Evolutionary conservation across 2,113 vertebrate genomes (phyloP), one percentile per base, ranked within the genome.

Genomic region (Channa argus): DNA sequence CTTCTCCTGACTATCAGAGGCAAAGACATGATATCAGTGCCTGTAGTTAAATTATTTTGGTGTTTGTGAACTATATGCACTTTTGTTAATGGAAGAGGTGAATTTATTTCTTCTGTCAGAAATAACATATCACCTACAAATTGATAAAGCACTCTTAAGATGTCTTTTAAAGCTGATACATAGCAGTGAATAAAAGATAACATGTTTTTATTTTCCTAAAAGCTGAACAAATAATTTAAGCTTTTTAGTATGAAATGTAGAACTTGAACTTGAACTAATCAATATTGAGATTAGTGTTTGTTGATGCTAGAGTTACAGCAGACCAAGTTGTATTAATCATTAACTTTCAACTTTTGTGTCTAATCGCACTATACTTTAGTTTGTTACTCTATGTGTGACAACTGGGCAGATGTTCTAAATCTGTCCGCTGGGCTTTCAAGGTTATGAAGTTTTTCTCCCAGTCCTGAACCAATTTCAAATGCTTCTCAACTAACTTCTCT

Each of bases 391-490:
- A 44, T 47, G 33, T 11, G 37, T 77, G 5, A 65, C 13, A 99
- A 97, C 97, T 98, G 63, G 97, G 96, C 59, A 99, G 95, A 41
- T 93, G 95, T 85, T 99, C 98, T 1, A 92, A 96, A 90, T 98
- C 97, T 83, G 98, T 99, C 14, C 98, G 98, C 91, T 91, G 95
- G 73, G 94, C 92, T 95, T 99, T 99, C 36, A 99, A 90, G 14
- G 96, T 96, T 85, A 96, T 98, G 88, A 99, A 99, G 82, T 99
- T 99, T 90, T 92, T 96, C 87, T 99, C 98, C 98, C 98, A 99
- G 82, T 99, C 97, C 39, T 95, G 95, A 33, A 96, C 95, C 6
- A 91, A 95, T 49, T 84, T 94, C 73, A 99, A 95, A 75, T 98
- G 92, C 55, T 93, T 96, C 80, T 95, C 94, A 67, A 97, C 94